A percentile compares a stretch with the other conserved stretches of the same genome.
Evolutionary conservation across 2,113 vertebrate species (phyloP).

Genomic region (Gobio gobio): DNA sequence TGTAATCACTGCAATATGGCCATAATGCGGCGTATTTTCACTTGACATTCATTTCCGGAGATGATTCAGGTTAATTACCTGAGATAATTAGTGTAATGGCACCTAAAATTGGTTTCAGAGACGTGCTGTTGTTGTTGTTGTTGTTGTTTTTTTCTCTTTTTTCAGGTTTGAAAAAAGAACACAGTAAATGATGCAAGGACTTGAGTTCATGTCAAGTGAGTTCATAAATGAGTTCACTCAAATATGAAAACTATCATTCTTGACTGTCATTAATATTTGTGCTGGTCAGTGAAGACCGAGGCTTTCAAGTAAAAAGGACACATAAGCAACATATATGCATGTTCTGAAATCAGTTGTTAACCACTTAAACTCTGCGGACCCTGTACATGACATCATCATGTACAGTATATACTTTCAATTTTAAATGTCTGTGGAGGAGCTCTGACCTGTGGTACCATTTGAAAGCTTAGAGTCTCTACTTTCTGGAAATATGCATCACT

Average conservation of each 20-base stretch:
- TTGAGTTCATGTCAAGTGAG: too few relatives aligned
- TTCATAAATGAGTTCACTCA: background rate
- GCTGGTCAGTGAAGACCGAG: background rate
- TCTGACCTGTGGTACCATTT: too few relatives aligned
- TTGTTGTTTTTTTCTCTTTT: background rate
- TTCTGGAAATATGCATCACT: too few relatives aligned
- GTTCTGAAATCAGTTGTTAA: background rate
- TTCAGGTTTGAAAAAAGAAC: background rate
- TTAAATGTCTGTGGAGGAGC: too few relatives aligned
- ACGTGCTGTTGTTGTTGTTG: background rate
- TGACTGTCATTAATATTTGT: background rate
- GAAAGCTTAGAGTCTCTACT: too few relatives aligned
- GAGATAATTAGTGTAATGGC: slow-evolving; percentile 3
- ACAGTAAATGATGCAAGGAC: background rate
- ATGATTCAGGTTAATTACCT: slow-evolving; percentile 22
- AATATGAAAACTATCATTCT: background rate
- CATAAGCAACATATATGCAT: background rate
- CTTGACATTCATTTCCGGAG: slow-evolving; percentile 12
- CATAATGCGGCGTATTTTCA: background rate
- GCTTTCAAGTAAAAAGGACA: background rate
- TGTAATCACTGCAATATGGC: slow-evolving; percentile 37
- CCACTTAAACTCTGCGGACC: too few relatives aligned
- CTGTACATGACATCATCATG: too few relatives aligned
- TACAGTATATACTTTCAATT: too few relatives aligned
- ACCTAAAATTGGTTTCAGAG: slow-evolving; percentile 4